Evolutionary conservation across 2,888 invertebrate species (phyloP).

Genomic region (Hypena proboscidalis): DNA sequence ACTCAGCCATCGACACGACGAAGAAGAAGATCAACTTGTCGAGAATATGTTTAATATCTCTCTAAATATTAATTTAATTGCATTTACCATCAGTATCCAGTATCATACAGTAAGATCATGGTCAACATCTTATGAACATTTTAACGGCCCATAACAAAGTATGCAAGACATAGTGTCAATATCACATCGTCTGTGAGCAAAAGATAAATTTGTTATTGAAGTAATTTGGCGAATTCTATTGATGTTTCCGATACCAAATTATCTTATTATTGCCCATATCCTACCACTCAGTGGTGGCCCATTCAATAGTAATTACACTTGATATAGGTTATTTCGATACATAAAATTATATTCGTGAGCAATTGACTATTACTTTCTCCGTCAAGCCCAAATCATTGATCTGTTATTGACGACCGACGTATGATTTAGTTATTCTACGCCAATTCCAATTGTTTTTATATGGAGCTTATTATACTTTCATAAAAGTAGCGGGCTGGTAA

Average conservation of each 20-base stretch:
- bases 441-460: neutral
- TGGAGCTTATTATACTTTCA: neutral
- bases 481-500: slow-evolving; percentile 5
- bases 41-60: too few species aligned
- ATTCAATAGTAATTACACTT: neutral
- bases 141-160: slow-evolving; percentile 3
- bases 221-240: slow-evolving; percentile 8
- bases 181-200: neutral
- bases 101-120: slow-evolving; percentile 1
- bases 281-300: slow-evolving; percentile 4
- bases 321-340: slow-evolving; percentile 4
- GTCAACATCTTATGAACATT: slow-evolving; percentile 4
- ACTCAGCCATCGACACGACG: too few species aligned
- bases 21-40: too few species aligned
- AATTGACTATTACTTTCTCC: slow-evolving; percentile 5
- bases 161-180: slow-evolving; percentile 4
- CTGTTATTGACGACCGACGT: slow-evolving; percentile 2
- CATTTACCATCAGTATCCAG: neutral
- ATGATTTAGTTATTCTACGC: neutral
- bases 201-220: slow-evolving; percentile 6
- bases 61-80: neutral
- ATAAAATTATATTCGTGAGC: slow-evolving; percentile 9
- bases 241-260: slow-evolving; percentile 3
- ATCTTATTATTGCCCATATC: slow-evolving; percentile 5
- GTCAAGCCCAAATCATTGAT: slow-evolving; percentile 2